Conservation (phyloP, 1,140 invertebrate genomes). For the Maconellicoccus hirsutus region DNA sequence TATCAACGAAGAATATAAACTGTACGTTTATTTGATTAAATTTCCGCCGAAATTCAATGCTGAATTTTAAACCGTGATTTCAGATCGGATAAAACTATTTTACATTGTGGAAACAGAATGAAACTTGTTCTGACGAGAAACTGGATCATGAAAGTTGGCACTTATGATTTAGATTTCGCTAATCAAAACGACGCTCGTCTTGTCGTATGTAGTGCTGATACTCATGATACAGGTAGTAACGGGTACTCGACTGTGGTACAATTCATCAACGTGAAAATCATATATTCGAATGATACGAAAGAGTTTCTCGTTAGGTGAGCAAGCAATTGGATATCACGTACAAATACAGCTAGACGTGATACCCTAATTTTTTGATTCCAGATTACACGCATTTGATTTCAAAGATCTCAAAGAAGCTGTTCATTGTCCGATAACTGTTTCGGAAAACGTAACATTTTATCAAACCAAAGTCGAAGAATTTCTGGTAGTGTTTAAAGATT, state of each 20-base stretch:
- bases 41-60: slow-evolving; percentile 15
- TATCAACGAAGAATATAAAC: slow-evolving; percentile 66
- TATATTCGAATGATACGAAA: slow-evolving; percentile 28
- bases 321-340: neutral
- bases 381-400: slow-evolving; percentile 65
- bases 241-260: slow-evolving; percentile 50
- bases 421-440: slow-evolving; percentile 53
- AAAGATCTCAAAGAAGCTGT: slow-evolving; percentile 67
- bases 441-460: slow-evolving; percentile 66
- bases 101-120: slow-evolving; percentile 52
- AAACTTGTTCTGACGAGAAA: slow-evolving; percentile 57
- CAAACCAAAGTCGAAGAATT: slow-evolving; percentile 70
- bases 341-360: neutral
- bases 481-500: slow-evolving; percentile 67
- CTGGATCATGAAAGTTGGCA: neutral
- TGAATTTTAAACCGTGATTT: slow-evolving; percentile 31
- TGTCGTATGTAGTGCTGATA: slow-evolving; percentile 58
- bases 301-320: neutral
- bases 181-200: slow-evolving; percentile 67
- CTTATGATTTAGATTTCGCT: slow-evolving; percentile 40
- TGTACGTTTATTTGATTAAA: slow-evolving; percentile 35
- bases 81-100: slow-evolving; percentile 62
- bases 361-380: slow-evolving; percentile 27
- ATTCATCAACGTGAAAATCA: slow-evolving; percentile 70
- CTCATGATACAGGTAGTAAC: slow-evolving; percentile 49